Evolutionary conservation across 1,140 invertebrate species (phyloP), one percentile per base, ranked within the genome.

Genomic region (Megalopta genalis): DNA sequence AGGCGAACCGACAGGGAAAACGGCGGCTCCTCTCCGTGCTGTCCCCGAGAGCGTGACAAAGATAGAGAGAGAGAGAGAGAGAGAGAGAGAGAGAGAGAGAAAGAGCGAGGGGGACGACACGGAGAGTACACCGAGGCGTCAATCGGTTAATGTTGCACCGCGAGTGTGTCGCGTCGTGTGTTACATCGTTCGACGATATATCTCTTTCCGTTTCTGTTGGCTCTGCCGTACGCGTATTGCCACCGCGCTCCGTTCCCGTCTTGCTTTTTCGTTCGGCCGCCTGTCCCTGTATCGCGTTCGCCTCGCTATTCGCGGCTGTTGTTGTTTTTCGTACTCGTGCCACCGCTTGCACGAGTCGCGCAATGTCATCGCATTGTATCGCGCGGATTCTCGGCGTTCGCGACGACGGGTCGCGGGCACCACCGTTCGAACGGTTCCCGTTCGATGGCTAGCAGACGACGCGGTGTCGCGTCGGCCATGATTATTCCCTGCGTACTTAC

Each of bases 381-480:
- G 14, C 57, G 27, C 46, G n/a, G 32, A 32, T 32, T 4, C 32
- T 65, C 21, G 2, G 23, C 18, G 32, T 25, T n/a, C 14, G 54
- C 0, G 25, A 23, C 32, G 23, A 23, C 25, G 49, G 32, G 59
- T 23, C 49, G 42, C 59, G 66, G 39, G 9, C 54, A 27, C n/a
- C n/a, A n/a, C n/a, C 5, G n/a, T n/a, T 63, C 25, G 23, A 21
- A 21, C 52, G 16, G 21, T 7, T n/a, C 16, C 18, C 8, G 37
- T 57, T 27, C 65, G 42, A 75, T 65, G 27, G 27, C 69, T 80
- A 86, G 86, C 86, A 86, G 85, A 87, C 82, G 82, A 87, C 80
- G 83, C 77, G 65, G 83, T 69, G 66, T 57, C 49, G 49, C 64
- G 82, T 85, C 85, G 79, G 86, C 86, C 86, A 87, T 87, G 81